Percentiles rank a stretch among this genome's conserved stretches.
phyloP scores from a whole-genome alignment of 2,888 invertebrate species.

The Drosophila paracracens region DNA sequence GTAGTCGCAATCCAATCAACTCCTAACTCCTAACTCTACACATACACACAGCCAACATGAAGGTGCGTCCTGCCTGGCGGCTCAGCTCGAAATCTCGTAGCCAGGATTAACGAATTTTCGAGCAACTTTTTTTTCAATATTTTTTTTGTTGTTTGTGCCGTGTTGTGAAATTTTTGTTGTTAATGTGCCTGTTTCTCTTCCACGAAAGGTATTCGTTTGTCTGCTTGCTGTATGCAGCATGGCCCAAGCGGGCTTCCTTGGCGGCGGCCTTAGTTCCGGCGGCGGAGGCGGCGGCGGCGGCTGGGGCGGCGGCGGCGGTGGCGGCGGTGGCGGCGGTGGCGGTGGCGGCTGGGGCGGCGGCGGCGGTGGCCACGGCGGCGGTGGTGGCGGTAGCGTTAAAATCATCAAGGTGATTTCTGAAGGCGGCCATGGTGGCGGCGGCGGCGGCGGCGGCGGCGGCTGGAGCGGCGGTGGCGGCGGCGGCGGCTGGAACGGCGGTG shows the following conservation, averaged over 20 bases:
- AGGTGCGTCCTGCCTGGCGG: constrained; percentile 55
- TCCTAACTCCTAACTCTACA: constrained; percentile 25
- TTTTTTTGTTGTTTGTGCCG: constrained; percentile 13
- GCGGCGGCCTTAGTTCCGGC: constrained; percentile 58
- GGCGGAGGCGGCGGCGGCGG: constrained; percentile 53
- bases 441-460: constrained; percentile 22
- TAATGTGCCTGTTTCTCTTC: constrained; percentile 23
- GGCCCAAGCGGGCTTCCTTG: constrained; percentile 73
- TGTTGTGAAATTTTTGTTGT: constrained; percentile 27
- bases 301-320: constrained; percentile 43
- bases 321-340: constrained; percentile 11
- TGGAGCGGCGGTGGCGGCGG: constrained; percentile 22
- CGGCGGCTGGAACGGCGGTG: constrained; percentile 12
- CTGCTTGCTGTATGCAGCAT: constrained; percentile 72
- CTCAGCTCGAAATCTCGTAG: constrained; percentile 34
- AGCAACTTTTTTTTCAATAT: constrained; percentile 17
- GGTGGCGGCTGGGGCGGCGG: constrained; percentile 13
- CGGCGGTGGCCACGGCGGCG: constrained; percentile 16
- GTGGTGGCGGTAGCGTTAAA: constrained; percentile 29
- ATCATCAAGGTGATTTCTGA: constrained; percentile 47
- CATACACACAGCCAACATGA: constrained; percentile 58
- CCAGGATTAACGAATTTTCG: constrained; percentile 48
- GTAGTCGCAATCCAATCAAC: constrained; percentile 38
- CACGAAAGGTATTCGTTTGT: constrained; percentile 71
- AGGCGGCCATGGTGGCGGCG: constrained; percentile 29